Conservation (phyloP, 2,888 invertebrate genomes). For the Ferrisia virgata region DNA sequence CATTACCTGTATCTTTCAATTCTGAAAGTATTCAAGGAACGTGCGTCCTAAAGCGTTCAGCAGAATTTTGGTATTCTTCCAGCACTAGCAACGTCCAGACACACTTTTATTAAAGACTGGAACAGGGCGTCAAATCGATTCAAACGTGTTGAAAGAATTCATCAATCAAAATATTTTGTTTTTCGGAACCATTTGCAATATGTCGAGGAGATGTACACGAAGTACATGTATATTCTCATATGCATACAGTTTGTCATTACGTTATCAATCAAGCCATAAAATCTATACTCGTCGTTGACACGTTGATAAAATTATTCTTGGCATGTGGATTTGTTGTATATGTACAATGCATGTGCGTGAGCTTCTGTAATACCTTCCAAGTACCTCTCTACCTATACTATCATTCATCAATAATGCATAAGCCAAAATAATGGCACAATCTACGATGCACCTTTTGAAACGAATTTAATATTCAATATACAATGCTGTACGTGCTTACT, state of each 20-base stretch:
- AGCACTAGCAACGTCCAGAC: no score
- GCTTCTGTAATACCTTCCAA: not conserved
- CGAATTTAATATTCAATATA: no score
- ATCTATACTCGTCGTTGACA: not conserved
- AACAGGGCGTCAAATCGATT: no score
- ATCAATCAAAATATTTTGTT: not conserved
- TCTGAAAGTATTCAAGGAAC: no score
- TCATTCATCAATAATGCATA: not conserved
- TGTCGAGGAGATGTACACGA: not conserved
- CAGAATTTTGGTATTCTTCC: no score
- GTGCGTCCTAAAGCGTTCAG: no score
- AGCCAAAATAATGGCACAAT: not conserved
- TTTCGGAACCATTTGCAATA: not conserved
- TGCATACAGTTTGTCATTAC: not conserved
- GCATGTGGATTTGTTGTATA: not conserved
- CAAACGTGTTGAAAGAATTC: not conserved
- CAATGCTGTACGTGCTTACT: no score
- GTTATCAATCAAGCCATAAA: not conserved
- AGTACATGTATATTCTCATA: not conserved
- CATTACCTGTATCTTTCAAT: no score
- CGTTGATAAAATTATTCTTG: constrained; percentile 10
- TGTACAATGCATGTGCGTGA: not conserved
- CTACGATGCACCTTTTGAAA: no score
- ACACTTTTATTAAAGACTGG: no score
- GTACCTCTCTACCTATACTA: no score